Percentiles rank a stretch among this genome's conserved stretches.
phyloP scores from a whole-genome alignment of 1,140 invertebrate genomes.

The Coptotermes formosanus region DNA sequence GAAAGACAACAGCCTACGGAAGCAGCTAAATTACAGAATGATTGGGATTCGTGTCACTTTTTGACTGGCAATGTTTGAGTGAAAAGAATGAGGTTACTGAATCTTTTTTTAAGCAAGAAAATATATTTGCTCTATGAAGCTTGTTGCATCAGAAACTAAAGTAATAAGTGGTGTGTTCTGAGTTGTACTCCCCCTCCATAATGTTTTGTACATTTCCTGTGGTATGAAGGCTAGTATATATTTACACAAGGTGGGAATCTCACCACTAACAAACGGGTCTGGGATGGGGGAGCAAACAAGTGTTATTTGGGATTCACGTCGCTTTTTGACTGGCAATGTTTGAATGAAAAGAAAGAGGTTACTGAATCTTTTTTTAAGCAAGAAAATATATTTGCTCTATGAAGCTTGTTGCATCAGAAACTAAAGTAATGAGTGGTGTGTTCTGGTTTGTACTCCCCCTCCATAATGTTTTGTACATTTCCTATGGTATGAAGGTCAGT shows the following conservation, averaged over 20 bases:
- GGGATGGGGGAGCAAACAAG: neutral
- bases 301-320: neutral
- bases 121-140: conserved; percentile 22
- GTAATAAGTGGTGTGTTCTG: neutral
- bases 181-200: neutral
- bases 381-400: conserved; percentile 20
- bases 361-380: neutral
- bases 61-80: conserved; percentile 6
- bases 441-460: neutral
- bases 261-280: neutral
- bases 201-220: neutral
- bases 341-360: neutral
- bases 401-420: conserved; percentile 21
- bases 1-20: neutral
- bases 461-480: neutral
- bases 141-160: neutral
- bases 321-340: neutral
- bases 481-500: neutral
- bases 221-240: neutral
- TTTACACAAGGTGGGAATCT: neutral
- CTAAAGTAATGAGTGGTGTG: neutral
- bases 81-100: neutral
- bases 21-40: neutral
- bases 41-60: neutral
- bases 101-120: neutral